Percentiles rank a stretch among this genome's conserved stretches.
Conservation (phyloP, 2,888 invertebrate genomes). For the Brachynemurus nebulosus region DNA sequence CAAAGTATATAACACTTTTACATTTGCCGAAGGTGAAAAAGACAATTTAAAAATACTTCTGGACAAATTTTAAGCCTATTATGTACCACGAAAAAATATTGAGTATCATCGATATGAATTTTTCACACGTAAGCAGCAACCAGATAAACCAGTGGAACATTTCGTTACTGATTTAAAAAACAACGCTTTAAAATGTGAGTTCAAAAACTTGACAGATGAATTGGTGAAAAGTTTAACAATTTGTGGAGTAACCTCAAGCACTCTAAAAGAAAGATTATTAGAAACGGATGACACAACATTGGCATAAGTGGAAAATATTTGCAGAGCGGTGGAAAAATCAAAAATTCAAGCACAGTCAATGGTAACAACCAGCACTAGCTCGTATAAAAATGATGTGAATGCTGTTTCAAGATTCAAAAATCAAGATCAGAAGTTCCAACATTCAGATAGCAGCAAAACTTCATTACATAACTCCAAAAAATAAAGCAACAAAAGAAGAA, state of each 20-base stretch:
- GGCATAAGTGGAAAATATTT: too few species aligned
- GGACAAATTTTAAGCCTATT: constrained; percentile 18
- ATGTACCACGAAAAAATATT: constrained; percentile 17
- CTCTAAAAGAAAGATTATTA: constrained; percentile 16
- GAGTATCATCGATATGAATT: constrained; percentile 17
- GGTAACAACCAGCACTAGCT: too few species aligned
- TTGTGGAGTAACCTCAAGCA: constrained; percentile 15
- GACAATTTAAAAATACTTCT: constrained; percentile 14
- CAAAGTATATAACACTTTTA: constrained; percentile 18
- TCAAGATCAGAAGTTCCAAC: too few species aligned
- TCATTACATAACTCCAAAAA: too few species aligned
- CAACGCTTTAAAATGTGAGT: constrained; percentile 17
- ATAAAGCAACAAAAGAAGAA: too few species aligned
- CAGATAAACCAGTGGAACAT: constrained; percentile 17
- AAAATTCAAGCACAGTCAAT: too few species aligned
- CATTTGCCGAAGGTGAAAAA: constrained; percentile 14
- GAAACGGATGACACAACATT: constrained; percentile 16
- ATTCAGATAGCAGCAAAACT: too few species aligned
- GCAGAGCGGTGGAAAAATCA: too few species aligned
- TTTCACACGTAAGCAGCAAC: constrained; percentile 15
- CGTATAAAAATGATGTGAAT: too few species aligned
- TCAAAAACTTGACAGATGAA: constrained; percentile 15
- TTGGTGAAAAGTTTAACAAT: constrained; percentile 17
- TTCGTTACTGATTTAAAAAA: constrained; percentile 18
- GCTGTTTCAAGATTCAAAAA: too few species aligned